Percentiles rank a stretch among this genome's conserved stretches.
Conservation (phyloP, 1,140 invertebrate species). For the Apocrypta bakeri region DNA sequence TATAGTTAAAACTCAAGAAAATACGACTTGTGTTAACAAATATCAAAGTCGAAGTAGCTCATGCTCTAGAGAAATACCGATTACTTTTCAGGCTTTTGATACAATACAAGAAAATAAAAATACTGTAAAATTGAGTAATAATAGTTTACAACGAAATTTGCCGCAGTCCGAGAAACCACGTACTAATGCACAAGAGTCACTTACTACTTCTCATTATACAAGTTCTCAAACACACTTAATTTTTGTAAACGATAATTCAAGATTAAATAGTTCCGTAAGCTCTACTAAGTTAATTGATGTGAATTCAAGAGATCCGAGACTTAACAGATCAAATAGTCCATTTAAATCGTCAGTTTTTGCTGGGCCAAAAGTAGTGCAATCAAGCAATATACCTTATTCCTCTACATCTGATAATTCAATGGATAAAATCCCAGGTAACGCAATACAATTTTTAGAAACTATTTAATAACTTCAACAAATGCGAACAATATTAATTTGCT, state of each 20-base stretch:
- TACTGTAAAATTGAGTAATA: neutral
- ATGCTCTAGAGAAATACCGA: neutral
- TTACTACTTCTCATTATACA: too few relatives aligned
- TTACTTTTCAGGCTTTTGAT: neutral
- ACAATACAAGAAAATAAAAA: neutral
- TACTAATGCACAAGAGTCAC: too few relatives aligned
- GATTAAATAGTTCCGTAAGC: constrained; percentile 1
- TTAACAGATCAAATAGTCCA: constrained; percentile 15
- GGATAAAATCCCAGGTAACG: constrained; percentile 20
- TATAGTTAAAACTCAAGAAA: neutral
- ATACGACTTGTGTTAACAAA: neutral
- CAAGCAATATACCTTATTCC: neutral
- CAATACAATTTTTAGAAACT: neutral
- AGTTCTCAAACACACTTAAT: neutral
- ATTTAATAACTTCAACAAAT: too few relatives aligned
- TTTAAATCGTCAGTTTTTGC: neutral
- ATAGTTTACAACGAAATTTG: neutral
- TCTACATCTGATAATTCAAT: neutral
- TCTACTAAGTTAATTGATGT: neutral
- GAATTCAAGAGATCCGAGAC: constrained; percentile 1
- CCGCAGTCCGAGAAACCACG: neutral
- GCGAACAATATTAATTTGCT: too few relatives aligned
- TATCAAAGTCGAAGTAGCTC: neutral
- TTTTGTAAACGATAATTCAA: neutral
- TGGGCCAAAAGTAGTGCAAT: constrained; percentile 6